Evolutionary conservation across 2,888 invertebrate species (phyloP).

Genomic region (Alcis repandata): DNA sequence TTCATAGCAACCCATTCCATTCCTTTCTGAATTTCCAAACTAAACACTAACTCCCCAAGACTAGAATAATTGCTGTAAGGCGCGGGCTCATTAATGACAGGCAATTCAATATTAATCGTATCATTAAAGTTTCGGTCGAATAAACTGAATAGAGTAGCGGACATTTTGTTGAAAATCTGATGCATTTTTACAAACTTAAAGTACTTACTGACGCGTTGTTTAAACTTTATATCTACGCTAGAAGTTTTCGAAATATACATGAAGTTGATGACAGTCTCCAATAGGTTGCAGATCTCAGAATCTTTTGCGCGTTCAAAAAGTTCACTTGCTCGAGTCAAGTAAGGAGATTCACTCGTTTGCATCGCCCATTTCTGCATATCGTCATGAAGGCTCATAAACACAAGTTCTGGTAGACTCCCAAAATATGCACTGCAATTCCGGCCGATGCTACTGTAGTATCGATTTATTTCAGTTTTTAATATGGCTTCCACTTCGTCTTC

Average conservation of each 20-base stretch:
- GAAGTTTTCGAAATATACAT: constrained; percentile 10
- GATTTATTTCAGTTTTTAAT: constrained; percentile 5
- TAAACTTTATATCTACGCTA: constrained; percentile 5
- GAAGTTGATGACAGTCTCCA: constrained; percentile 5
- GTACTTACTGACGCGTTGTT: constrained; percentile 6
- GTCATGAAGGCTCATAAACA: background rate
- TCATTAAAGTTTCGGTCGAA: background rate
- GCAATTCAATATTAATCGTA: background rate
- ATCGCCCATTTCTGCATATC: constrained; percentile 6
- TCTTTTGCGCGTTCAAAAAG: constrained; percentile 7
- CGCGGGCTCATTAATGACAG: background rate
- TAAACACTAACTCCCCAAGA: constrained; percentile 9
- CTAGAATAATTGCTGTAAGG: constrained; percentile 6
- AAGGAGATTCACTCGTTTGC: constrained; percentile 2
- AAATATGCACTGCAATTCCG: background rate
- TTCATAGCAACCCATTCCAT: constrained; percentile 11
- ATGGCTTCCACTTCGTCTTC: background rate
- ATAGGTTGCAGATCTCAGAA: background rate
- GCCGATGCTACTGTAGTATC: constrained; percentile 1
- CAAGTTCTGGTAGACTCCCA: background rate
- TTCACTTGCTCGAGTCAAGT: background rate
- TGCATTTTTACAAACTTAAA: constrained; percentile 7
- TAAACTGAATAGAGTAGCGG: background rate
- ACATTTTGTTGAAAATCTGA: constrained; percentile 4
- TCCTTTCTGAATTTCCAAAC: background rate